These are phyloP conservation scores for Heteractis magnifica DNA, from an alignment of 92 coral and sea anemone genomes.

Conservation along the genomic window DNA sequence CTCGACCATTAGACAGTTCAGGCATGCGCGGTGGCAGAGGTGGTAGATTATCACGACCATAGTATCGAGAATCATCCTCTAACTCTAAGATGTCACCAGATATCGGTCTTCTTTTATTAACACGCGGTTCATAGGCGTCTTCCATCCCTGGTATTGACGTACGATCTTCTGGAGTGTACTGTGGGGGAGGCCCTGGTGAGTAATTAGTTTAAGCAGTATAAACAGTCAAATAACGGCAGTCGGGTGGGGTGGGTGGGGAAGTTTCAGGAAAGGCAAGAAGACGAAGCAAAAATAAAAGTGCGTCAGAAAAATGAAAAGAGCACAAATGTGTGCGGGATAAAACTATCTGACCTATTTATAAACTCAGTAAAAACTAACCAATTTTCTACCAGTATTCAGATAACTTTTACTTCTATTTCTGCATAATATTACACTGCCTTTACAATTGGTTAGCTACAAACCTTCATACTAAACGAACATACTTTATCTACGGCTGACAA, in stretches of 20 bases:
- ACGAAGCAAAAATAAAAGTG: neutral
- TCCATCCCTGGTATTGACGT: slow-evolving; percentile 51
- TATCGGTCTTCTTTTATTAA: slow-evolving; percentile 28
- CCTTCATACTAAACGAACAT: neutral
- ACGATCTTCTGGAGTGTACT: slow-evolving; percentile 84
- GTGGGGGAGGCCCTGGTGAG: slow-evolving; percentile 90
- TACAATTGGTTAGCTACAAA: neutral
- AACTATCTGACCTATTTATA: neutral
- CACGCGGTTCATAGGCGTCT: slow-evolving; percentile 40
- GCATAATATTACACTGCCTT: neutral
- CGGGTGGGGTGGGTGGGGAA: neutral
- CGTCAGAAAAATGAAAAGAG: neutral
- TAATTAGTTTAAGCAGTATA: neutral
- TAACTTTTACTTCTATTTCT: neutral
- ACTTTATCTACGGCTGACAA: neutral
- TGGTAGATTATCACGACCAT: slow-evolving; percentile 57
- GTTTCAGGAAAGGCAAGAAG: neutral
- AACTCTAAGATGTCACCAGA: slow-evolving; percentile 56
- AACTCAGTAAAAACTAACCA: neutral
- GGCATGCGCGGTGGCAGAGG: slow-evolving; percentile 98
- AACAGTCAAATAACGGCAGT: neutral
- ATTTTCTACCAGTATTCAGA: neutral
- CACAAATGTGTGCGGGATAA: neutral
- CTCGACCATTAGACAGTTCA: slow-evolving; percentile 39
- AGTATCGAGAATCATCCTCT: slow-evolving; percentile 70